Evolutionary conservation across 2,113 vertebrate species (phyloP).

Genomic region (Malurus melanocephalus): DNA sequence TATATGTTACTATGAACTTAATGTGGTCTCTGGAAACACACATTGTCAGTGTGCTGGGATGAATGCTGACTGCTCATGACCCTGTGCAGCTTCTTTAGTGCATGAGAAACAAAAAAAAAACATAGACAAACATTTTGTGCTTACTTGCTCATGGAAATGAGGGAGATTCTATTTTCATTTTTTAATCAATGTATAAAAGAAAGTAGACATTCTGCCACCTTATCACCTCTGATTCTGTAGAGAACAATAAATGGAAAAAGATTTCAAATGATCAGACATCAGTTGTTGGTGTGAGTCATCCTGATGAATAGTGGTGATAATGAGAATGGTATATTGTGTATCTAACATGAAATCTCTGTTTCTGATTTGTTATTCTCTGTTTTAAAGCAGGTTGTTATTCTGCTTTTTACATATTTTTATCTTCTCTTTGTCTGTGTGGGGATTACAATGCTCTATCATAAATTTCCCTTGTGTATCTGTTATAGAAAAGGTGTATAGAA

Average conservation of each 20-base stretch:
- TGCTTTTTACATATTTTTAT: neutral
- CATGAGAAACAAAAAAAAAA: neutral
- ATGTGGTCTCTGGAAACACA: too few relatives aligned
- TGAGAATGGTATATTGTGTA: neutral
- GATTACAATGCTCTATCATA: neutral
- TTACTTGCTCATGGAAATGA: neutral
- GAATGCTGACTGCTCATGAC: too few relatives aligned
- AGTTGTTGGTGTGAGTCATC: slow-evolving; percentile 36
- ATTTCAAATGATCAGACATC: slow-evolving; percentile 45
- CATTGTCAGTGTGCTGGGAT: too few relatives aligned
- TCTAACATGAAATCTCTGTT: neutral
- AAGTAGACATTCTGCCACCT: slow-evolving; percentile 38
- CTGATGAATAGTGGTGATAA: slow-evolving; percentile 23
- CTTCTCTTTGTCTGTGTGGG: neutral
- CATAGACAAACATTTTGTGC: neutral
- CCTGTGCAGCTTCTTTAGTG: neutral
- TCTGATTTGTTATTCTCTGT: neutral
- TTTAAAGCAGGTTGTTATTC: neutral
- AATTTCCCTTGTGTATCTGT: neutral
- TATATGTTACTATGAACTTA: neutral
- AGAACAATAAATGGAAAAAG: slow-evolving; percentile 38
- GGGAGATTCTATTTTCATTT: neutral
- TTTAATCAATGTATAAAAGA: slow-evolving; percentile 26
- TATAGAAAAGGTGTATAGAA: neutral
- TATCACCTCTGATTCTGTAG: neutral